These are phyloP conservation scores for Leptatherina wallacei DNA, from an alignment of 2,797 vertebrate species.

Conservation along the genomic window DNA sequence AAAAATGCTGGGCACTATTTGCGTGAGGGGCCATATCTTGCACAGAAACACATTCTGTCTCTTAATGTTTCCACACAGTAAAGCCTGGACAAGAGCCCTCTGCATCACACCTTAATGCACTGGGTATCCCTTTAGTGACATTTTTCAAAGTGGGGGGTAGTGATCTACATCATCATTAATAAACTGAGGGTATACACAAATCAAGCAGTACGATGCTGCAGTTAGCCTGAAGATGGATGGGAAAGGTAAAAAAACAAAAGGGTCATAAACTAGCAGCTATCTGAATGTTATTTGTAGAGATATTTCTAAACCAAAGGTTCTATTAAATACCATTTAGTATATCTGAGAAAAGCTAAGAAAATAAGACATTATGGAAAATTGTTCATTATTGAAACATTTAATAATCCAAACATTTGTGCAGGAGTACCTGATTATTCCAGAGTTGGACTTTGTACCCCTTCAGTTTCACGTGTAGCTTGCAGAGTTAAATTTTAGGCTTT, in stretches of 20 bases:
- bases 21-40: constrained; percentile 2
- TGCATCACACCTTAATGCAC: constrained; percentile 3
- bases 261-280: background rate
- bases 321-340: background rate
- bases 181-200: too few species aligned
- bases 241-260: background rate
- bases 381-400: background rate
- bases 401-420: background rate
- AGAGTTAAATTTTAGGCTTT: background rate
- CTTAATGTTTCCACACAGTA: background rate
- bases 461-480: background rate
- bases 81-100: background rate
- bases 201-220: background rate
- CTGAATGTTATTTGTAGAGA: too few species aligned
- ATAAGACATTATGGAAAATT: background rate
- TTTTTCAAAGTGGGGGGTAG: background rate
- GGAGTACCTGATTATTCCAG: background rate
- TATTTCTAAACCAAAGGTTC: background rate
- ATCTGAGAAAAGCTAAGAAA: background rate
- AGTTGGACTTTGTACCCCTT: too few species aligned
- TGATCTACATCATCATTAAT: background rate
- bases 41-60: background rate
- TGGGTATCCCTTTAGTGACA: background rate
- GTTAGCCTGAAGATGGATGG: background rate
- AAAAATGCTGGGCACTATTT: background rate